Evolutionary conservation across 1,140 invertebrate genomes (phyloP), one percentile per base, ranked within the genome.

Genomic region (Diorhabda sublineata): DNA sequence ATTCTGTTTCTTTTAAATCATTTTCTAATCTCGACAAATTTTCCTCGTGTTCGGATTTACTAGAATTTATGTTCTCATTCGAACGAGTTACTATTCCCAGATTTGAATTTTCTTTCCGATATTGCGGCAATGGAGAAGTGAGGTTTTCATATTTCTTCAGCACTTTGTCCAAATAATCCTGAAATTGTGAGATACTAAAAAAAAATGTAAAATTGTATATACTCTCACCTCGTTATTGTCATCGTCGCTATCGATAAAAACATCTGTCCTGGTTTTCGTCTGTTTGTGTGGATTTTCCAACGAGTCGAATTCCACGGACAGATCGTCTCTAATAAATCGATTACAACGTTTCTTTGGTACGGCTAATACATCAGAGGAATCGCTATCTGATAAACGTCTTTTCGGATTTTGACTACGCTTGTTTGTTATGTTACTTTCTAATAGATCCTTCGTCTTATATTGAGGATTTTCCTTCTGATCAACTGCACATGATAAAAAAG

Each of bases 211-310:
- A 26, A 26, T 26, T 26, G 26, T 26, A 26, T 26, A 26, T 26
- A 26, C 9, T 59, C 70, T 74, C 70, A 75, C 74, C 52, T 75
- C 72, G 67, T 70, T 68, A 64, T 73, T 56, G 9, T 64, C 62
- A 42, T 73, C 60, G 5, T 73, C 64, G 67, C 63, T 71, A 7
- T 68, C 71, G 6, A 63, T 41, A 41, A 68, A 58, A 42, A 42
- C 8, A 42, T 3, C 4, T 60, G 41, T 41, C 5, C 42, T 58
- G 58, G 64, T 58, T 45, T 57, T 62, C 43, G 45, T 41, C 8
- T 69, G 45, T 64, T 42, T 5, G 43, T 45, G 57, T 58, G 58
- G 58, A 62, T 61, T 68, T 5, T 67, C 42, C 8, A n/a, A 11
- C 59, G 67, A 69, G 9, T 69, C 44, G 67, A 74, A 73, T 67